phyloP scores from a whole-genome alignment of 2,113 vertebrate genomes.

The Lipotes vexillifer region DNA sequence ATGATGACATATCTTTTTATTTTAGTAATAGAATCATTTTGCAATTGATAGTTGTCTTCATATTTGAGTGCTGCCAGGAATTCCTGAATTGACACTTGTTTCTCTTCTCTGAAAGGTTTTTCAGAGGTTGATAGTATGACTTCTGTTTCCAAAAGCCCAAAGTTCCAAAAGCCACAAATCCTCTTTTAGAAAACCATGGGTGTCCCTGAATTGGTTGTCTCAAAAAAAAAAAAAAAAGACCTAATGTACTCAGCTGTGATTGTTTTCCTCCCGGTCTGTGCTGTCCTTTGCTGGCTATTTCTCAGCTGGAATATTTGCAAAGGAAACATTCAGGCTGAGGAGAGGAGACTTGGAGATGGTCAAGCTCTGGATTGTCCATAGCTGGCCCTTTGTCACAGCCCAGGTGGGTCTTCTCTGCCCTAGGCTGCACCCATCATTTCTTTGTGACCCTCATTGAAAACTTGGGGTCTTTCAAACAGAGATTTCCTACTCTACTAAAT shows the following conservation, averaged over 20 bases:
- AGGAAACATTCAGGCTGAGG: constrained; percentile 14
- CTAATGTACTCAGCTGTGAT: neutral
- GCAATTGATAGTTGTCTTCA: constrained; percentile 34
- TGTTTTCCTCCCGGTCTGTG: neutral
- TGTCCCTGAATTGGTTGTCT: constrained; percentile 26
- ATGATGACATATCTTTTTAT: neutral
- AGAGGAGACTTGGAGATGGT: neutral
- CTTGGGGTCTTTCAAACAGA: neutral
- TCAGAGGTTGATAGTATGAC: constrained; percentile 56
- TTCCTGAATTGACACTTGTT: constrained; percentile 65
- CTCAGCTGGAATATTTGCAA: constrained; percentile 43
- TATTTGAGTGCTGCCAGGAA: constrained; percentile 15
- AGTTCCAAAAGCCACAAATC: constrained; percentile 53
- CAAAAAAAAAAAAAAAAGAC: neutral
- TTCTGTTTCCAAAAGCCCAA: constrained; percentile 63
- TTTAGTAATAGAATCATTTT: constrained; percentile 40
- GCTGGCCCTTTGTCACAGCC: neutral
- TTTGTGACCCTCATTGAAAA: neutral
- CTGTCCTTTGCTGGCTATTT: neutral
- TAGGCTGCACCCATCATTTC: neutral
- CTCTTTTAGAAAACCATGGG: constrained; percentile 43
- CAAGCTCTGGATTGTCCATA: neutral
- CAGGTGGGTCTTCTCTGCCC: neutral
- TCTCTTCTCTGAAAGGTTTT: constrained; percentile 56
- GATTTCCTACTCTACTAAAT: neutral